Conservation (phyloP, 2,797 vertebrate species). For the Pterois miles region DNA sequence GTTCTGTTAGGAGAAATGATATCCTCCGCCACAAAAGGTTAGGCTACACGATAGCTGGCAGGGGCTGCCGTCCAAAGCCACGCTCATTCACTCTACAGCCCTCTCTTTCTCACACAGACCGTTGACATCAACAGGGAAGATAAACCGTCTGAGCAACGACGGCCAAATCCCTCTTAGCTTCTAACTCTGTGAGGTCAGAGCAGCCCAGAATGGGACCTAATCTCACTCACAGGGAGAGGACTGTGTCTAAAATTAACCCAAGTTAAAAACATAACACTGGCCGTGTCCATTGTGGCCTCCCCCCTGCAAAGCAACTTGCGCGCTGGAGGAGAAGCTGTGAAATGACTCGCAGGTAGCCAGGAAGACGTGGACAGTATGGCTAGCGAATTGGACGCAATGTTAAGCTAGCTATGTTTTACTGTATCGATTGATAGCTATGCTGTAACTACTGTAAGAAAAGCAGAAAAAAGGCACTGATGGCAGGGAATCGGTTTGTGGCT, state of each 20-base stretch:
- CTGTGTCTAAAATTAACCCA: conserved; percentile 79
- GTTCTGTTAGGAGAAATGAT: conserved; percentile 5
- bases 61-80: conserved; percentile 12
- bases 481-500: no score
- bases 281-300: conserved; percentile 21
- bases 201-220: conserved; percentile 79
- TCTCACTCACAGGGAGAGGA: conserved; percentile 75
- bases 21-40: background rate
- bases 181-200: conserved; percentile 80
- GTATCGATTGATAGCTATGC: no score
- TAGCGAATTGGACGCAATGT: no score
- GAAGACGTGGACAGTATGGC: no score
- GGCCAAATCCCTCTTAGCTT: conserved; percentile 84
- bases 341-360: no score
- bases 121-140: conserved; percentile 73
- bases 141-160: conserved; percentile 79
- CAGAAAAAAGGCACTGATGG: no score
- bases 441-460: no score
- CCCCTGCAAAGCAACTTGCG: conserved; percentile 30
- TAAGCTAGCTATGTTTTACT: no score
- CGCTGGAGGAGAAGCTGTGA: conserved; percentile 3
- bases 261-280: conserved; percentile 67
- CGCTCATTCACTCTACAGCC: conserved; percentile 44
- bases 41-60: conserved; percentile 2
- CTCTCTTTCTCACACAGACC: conserved; percentile 58